Evolutionary conservation across 2,797 vertebrate species (phyloP).

Genomic region (Pachyuromys duprasi): DNA sequence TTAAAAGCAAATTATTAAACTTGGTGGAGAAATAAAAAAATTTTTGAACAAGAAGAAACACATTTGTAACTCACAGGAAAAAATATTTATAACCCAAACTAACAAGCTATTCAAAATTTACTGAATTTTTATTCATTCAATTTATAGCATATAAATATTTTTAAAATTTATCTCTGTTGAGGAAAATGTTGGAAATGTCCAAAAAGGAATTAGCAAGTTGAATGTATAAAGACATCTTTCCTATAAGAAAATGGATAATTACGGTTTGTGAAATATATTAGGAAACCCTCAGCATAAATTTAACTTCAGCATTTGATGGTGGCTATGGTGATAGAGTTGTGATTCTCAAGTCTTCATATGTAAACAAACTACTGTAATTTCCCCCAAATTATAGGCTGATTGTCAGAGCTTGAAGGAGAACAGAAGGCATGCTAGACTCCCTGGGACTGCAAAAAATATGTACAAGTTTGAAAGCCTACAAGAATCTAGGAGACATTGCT

Average conservation of each 20-base stretch:
- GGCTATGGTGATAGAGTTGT: neutral
- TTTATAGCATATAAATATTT: conserved; percentile 19
- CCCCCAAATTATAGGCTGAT: neutral
- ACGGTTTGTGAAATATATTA: neutral
- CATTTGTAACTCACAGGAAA: neutral
- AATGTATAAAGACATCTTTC: neutral
- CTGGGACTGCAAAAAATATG: neutral
- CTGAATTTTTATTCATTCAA: neutral
- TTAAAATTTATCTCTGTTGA: neutral
- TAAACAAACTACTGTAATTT: neutral
- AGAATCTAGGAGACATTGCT: neutral
- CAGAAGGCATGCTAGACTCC: neutral
- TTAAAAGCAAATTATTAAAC: neutral
- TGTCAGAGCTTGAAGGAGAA: neutral
- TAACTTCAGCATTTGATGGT: neutral
- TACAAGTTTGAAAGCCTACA: neutral
- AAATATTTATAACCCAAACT: neutral
- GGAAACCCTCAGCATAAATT: neutral
- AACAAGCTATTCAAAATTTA: neutral
- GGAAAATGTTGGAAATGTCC: neutral
- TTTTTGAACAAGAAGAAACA: conserved; percentile 27
- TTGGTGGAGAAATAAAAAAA: neutral
- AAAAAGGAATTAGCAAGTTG: conserved; percentile 2
- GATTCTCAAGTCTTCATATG: neutral
- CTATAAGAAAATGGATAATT: neutral